phyloP scores from a whole-genome alignment of 1,140 invertebrate genomes.

The Drosophila paulistorum region DNA sequence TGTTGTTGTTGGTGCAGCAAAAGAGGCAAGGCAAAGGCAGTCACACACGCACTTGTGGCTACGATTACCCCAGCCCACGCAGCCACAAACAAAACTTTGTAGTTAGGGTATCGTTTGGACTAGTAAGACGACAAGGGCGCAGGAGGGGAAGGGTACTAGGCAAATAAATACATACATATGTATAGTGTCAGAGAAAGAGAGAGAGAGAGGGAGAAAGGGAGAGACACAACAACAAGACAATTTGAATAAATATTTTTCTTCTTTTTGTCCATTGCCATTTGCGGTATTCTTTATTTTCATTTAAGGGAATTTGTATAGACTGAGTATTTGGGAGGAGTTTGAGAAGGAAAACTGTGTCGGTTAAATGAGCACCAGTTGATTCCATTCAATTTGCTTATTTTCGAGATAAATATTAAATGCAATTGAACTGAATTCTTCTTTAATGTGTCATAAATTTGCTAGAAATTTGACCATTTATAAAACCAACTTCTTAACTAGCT shows the following conservation, averaged over 20 bases:
- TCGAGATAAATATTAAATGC: background rate
- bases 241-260: slow-evolving; percentile 68
- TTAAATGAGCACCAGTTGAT: background rate
- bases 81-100: slow-evolving; percentile 1
- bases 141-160: background rate
- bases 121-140: background rate
- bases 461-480: too few relatives aligned
- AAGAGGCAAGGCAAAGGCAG: slow-evolving; percentile 5
- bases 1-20: slow-evolving; percentile 21
- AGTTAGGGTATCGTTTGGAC: background rate
- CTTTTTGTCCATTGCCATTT: slow-evolving; percentile 75
- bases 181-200: slow-evolving; percentile 47
- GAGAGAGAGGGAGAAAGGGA: background rate
- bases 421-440: background rate
- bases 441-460: too few relatives aligned
- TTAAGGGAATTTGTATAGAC: slow-evolving; percentile 25
- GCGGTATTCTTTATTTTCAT: slow-evolving; percentile 60
- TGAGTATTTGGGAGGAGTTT: background rate
- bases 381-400: slow-evolving; percentile 6
- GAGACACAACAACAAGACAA: slow-evolving; percentile 25
- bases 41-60: slow-evolving; percentile 54
- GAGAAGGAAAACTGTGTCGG: background rate
- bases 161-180: slow-evolving; percentile 26
- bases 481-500: too few relatives aligned
- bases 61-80: slow-evolving; percentile 75